phyloP scores from a whole-genome alignment of 2,113 vertebrate genomes.

The Solea senegalensis region DNA sequence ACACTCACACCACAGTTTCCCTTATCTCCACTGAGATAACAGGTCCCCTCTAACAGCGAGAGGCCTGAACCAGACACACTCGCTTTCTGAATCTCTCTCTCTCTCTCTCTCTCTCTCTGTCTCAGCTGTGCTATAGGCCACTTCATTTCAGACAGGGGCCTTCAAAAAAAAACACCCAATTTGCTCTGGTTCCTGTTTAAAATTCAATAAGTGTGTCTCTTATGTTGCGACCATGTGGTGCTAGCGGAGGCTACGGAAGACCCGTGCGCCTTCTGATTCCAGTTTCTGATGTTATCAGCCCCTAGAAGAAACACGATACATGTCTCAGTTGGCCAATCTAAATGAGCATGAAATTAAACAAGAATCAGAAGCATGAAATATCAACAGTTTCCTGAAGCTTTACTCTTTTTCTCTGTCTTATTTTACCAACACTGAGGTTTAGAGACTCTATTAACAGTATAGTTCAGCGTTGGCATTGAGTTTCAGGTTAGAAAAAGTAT shows the following conservation, averaged over 20 bases:
- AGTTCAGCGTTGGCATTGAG: slow-evolving; percentile 2
- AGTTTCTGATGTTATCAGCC: slow-evolving; percentile 74
- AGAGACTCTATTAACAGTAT: background rate
- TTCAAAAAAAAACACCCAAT: slow-evolving; percentile 58
- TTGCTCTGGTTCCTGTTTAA: slow-evolving; percentile 74
- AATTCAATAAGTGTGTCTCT: slow-evolving; percentile 75
- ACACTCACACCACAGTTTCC: slow-evolving; percentile 80
- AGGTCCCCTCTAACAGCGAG: slow-evolving; percentile 67
- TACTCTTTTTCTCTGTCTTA: slow-evolving; percentile 1
- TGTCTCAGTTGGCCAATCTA: slow-evolving; percentile 63
- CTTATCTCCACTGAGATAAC: slow-evolving; percentile 81
- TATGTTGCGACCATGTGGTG: slow-evolving; percentile 59
- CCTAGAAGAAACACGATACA: slow-evolving; percentile 63
- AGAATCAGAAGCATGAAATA: slow-evolving; percentile 60
- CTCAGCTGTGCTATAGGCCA: slow-evolving; percentile 42
- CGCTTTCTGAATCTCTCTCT: slow-evolving; percentile 50
- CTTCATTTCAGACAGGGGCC: slow-evolving; percentile 55
- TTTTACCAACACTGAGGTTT: background rate
- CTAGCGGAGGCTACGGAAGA: slow-evolving; percentile 56
- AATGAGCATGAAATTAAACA: slow-evolving; percentile 71
- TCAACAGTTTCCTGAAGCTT: slow-evolving; percentile 48
- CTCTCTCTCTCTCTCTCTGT: slow-evolving; percentile 15
- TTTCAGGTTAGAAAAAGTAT: background rate
- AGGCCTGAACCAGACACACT: slow-evolving; percentile 57
- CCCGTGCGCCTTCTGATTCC: slow-evolving; percentile 60